Percentiles rank a stretch among this genome's conserved stretches.
These are phyloP conservation scores for Falco biarmicus DNA, from an alignment of 2,797 vertebrate species.

Conservation along the genomic window DNA sequence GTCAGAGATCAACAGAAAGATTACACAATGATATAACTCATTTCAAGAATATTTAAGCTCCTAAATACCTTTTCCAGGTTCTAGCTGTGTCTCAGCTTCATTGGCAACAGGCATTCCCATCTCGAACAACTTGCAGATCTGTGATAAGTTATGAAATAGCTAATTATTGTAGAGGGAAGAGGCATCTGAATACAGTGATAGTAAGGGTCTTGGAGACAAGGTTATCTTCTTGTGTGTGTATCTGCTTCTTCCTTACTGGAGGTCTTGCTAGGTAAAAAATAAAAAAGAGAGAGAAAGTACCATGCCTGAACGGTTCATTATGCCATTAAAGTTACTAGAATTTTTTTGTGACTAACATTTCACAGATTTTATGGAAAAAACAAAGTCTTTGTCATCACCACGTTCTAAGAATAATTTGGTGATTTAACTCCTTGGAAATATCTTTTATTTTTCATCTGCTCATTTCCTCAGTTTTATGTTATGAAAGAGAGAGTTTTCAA, in stretches of 20 bases:
- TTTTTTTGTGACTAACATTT: neutral
- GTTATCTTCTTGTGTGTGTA: neutral
- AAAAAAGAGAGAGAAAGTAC: neutral
- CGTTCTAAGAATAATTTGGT: neutral
- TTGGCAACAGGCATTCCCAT: neutral
- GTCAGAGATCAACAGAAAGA: neutral
- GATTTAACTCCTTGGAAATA: neutral
- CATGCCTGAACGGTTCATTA: neutral
- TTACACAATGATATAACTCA: neutral
- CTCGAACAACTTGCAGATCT: neutral
- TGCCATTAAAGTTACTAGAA: neutral
- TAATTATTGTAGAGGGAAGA: neutral
- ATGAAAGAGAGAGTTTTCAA: neutral
- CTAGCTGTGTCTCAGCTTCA: neutral
- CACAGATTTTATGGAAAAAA: neutral
- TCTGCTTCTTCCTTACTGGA: neutral
- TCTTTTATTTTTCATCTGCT: neutral
- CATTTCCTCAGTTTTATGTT: neutral
- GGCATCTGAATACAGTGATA: neutral
- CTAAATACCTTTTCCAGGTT: neutral
- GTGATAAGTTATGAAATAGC: neutral
- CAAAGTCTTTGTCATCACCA: neutral
- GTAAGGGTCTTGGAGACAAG: neutral
- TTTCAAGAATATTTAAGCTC: neutral
- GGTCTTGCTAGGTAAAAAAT: neutral